Evolutionary conservation across 2,797 vertebrate species (phyloP).

Genomic region (Carcharodon carcharias): DNA sequence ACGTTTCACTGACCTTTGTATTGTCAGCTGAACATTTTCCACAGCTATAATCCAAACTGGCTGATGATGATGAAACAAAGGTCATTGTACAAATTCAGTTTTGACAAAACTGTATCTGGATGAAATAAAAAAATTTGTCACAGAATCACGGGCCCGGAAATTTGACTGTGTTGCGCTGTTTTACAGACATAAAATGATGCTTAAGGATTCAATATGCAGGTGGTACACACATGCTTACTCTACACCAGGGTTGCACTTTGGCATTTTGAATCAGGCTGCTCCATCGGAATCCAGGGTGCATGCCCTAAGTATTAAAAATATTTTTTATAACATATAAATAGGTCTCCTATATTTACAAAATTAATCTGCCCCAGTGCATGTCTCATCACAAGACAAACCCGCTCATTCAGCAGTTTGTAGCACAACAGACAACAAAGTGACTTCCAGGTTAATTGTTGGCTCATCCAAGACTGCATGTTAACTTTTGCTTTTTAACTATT

Average conservation of each 20-base stretch:
- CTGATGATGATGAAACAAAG: background rate
- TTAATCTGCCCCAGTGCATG: background rate
- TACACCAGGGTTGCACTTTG: background rate
- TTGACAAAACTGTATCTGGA: background rate
- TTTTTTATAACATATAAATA: background rate
- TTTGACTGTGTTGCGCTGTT: background rate
- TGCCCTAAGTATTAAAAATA: background rate
- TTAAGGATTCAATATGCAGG: background rate
- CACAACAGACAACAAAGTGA: background rate
- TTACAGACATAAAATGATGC: background rate
- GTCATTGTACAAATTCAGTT: background rate
- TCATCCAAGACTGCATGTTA: background rate
- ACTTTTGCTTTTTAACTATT: background rate
- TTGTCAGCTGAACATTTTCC: slow-evolving; percentile 2
- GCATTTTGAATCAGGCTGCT: background rate
- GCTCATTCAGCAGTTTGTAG: background rate
- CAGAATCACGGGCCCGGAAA: background rate
- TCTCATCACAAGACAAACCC: background rate
- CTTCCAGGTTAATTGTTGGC: background rate
- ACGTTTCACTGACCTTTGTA: background rate
- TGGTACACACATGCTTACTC: background rate
- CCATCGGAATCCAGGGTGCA: background rate
- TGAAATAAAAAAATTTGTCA: background rate
- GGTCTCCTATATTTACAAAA: background rate
- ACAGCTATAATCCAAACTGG: background rate